A percentile compares a stretch with the other conserved stretches of the same genome.
Evolutionary conservation across 2,888 invertebrate genomes (phyloP).

Genomic region (Andrena flavipes): DNA sequence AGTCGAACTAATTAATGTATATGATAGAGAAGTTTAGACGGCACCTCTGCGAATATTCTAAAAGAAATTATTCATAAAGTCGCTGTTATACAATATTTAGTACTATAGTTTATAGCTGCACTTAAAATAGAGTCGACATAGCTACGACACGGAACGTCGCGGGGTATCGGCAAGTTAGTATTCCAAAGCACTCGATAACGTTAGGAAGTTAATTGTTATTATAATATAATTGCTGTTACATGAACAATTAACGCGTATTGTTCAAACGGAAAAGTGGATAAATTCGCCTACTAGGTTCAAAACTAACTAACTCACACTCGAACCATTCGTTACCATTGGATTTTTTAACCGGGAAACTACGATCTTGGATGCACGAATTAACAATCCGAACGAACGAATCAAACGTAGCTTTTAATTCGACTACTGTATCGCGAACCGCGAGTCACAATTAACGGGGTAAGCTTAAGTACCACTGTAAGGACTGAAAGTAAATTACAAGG

Average conservation of each 20-base stretch:
- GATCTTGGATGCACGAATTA: conserved; percentile 21
- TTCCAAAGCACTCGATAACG: conserved; percentile 39
- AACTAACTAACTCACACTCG: conserved; percentile 17
- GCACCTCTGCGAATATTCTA: conserved; percentile 44
- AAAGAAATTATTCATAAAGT: conserved; percentile 39
- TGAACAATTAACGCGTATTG: conserved; percentile 38
- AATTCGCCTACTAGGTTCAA: conserved; percentile 37
- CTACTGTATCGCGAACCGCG: background rate
- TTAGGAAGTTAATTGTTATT: conserved; percentile 47
- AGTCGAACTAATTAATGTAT: conserved; percentile 22
- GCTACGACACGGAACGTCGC: conserved; percentile 41
- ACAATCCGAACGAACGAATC: conserved; percentile 39
- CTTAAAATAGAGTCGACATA: conserved; percentile 42
- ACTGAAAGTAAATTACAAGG: conserved; percentile 58
- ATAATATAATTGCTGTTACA: conserved; percentile 51
- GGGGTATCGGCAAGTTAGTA: conserved; percentile 35
- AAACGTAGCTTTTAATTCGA: conserved; percentile 53
- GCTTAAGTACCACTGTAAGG: conserved; percentile 47
- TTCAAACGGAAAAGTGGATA: conserved; percentile 19
- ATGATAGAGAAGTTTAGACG: conserved; percentile 7
- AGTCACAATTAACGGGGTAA: conserved; percentile 10
- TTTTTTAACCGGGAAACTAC: conserved; percentile 30
- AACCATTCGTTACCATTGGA: conserved; percentile 21
- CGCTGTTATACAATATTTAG: conserved; percentile 61
- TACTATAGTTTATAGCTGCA: conserved; percentile 55